Conservation (phyloP, 2,797 vertebrate species). For the Australoheros facetus region DNA sequence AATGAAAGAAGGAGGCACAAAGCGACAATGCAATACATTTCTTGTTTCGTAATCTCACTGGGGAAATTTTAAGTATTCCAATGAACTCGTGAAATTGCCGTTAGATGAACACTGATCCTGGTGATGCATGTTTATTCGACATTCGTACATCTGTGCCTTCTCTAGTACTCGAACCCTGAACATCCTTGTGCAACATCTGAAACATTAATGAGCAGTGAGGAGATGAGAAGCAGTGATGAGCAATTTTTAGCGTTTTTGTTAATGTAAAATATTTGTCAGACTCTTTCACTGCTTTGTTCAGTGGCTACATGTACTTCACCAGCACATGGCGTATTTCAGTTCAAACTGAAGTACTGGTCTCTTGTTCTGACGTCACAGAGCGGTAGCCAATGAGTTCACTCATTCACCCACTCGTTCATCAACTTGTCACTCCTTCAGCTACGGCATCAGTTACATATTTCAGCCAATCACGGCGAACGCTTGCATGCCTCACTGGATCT, state of each 20-base stretch:
- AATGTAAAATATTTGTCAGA: not conserved
- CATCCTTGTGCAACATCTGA: constrained; percentile 39
- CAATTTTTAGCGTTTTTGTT: not conserved
- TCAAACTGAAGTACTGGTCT: not conserved
- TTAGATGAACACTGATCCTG: constrained; percentile 28
- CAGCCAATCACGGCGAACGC: not conserved
- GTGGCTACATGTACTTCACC: not conserved
- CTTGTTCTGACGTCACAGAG: not conserved
- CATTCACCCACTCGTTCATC: not conserved
- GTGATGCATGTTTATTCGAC: constrained; percentile 41
- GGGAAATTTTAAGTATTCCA: constrained; percentile 18
- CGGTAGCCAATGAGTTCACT: not conserved
- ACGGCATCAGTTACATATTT: not conserved
- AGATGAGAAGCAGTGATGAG: constrained; percentile 37
- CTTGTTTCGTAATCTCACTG: constrained; percentile 14
- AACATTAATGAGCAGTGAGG: constrained; percentile 65
- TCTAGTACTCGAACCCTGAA: constrained; percentile 33
- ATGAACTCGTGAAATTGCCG: constrained; percentile 39
- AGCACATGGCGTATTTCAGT: not conserved
- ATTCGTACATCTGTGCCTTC: constrained; percentile 30
- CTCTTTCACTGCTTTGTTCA: not conserved
- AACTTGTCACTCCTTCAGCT: not conserved
- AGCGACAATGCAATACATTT: not conserved
- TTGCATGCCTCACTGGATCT: not conserved
- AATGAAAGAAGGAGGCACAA: constrained; percentile 9